Conservation (phyloP, 2,797 vertebrate genomes). For the Vespertilio murinus region DNA sequence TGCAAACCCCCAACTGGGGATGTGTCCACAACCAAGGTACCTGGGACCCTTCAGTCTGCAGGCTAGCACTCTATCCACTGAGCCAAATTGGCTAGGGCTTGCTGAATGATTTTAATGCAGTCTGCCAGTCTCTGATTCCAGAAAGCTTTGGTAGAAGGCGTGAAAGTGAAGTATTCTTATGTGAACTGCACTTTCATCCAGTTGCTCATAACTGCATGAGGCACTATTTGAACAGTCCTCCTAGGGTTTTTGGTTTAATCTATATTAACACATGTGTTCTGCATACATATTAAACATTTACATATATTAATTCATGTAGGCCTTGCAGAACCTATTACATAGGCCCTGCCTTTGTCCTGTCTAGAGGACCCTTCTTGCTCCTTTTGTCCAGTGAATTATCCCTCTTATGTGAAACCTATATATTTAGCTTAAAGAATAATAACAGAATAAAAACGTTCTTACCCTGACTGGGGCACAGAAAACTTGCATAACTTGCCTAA, state of each 20-base stretch:
- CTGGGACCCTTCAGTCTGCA: no score
- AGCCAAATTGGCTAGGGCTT: background rate
- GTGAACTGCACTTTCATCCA: background rate
- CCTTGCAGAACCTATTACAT: background rate
- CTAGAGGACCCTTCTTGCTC: background rate
- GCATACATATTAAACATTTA: background rate
- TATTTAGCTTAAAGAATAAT: conserved; percentile 30
- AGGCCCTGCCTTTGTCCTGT: background rate
- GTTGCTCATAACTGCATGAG: background rate
- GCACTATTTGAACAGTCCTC: background rate
- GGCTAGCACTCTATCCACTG: no score
- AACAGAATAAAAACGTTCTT: background rate
- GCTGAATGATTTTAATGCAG: background rate
- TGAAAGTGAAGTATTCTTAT: background rate
- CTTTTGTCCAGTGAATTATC: background rate
- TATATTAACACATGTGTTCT: background rate
- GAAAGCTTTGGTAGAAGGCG: background rate
- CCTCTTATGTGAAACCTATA: background rate
- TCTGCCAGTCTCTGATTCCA: background rate
- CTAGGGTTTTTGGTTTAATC: background rate
- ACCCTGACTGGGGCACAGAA: background rate
- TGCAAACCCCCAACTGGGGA: no score
- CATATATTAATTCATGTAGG: background rate
- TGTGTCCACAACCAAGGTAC: no score
- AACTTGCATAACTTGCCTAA: background rate